phyloP scores from a whole-genome alignment of 2,797 vertebrate species.

The Coregonus sp. region DNA sequence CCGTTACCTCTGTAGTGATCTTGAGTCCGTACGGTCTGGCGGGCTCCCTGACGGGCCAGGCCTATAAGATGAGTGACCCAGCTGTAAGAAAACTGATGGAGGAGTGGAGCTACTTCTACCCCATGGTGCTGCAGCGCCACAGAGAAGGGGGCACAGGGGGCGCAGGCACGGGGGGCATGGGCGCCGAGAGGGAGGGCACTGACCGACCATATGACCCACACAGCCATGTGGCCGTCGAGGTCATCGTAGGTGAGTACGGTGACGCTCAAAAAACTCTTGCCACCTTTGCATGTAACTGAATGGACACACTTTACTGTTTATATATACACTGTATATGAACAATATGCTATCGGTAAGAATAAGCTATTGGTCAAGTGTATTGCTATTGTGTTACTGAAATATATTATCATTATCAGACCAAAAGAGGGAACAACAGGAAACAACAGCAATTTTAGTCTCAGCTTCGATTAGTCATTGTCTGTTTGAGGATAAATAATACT shows the following conservation, averaged over 20 bases:
- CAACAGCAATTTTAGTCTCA: too few relatives aligned
- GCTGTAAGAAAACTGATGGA: conserved; percentile 92
- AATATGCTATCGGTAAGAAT: neutral
- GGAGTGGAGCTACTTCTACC: conserved; percentile 98
- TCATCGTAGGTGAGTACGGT: conserved; percentile 91
- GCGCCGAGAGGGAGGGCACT: conserved; percentile 58
- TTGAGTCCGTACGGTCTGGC: conserved; percentile 94
- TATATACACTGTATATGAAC: neutral
- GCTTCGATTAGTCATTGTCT: neutral
- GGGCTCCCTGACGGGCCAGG: conserved; percentile 92
- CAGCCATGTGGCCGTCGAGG: conserved; percentile 92
- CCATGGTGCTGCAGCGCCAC: conserved; percentile 85
- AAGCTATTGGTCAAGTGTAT: neutral
- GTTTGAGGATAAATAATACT: neutral
- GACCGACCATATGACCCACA: conserved; percentile 83
- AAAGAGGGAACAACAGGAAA: neutral
- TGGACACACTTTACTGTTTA: neutral
- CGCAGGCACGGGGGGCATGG: conserved; percentile 42
- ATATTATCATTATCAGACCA: neutral
- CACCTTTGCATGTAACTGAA: neutral
- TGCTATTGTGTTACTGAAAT: neutral
- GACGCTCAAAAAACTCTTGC: neutral
- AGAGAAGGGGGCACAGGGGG: conserved; percentile 77
- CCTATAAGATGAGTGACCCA: conserved; percentile 94
- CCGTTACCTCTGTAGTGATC: conserved; percentile 77